Conservation (phyloP, 2,888 invertebrate species). For the Acanthacorydalis orientalis region DNA sequence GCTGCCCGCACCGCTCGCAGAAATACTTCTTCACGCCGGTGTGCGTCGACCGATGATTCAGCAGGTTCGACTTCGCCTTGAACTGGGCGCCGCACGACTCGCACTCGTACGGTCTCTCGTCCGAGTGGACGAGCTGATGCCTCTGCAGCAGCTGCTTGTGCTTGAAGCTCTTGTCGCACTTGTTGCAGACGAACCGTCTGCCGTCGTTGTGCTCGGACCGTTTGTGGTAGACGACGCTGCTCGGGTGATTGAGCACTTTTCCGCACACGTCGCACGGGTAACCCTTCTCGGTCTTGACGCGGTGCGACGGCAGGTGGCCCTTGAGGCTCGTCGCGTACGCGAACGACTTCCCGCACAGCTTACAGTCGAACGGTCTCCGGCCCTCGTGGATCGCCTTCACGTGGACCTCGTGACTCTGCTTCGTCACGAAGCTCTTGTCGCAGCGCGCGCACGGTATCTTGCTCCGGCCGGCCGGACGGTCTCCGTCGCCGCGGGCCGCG, state of each 20-base stretch:
- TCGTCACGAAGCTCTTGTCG: conserved; percentile 38
- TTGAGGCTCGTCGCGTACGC: conserved; percentile 43
- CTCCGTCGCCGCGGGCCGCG: conserved; percentile 4
- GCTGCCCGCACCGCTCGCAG: conserved; percentile 54
- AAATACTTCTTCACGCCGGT: conserved; percentile 51
- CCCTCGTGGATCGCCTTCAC: conserved; percentile 39
- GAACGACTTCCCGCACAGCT: conserved; percentile 39
- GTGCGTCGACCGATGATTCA: conserved; percentile 56
- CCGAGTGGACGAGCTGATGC: conserved; percentile 66
- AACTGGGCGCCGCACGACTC: conserved; percentile 41
- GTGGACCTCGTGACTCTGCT: conserved; percentile 41
- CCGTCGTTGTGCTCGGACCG: conserved; percentile 50
- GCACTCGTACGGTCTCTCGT: conserved; percentile 45
- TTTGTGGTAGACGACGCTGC: conserved; percentile 58
- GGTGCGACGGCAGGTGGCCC: conserved; percentile 35
- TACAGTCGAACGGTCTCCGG: conserved; percentile 38
- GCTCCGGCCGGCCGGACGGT: conserved; percentile 1
- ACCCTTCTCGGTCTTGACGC: conserved; percentile 26
- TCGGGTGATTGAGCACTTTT: conserved; percentile 52
- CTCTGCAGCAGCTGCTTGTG: conserved; percentile 55
- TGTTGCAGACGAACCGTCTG: conserved; percentile 52
- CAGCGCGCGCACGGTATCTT: conserved; percentile 36
- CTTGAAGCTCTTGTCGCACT: conserved; percentile 59
- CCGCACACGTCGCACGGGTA: conserved; percentile 51
- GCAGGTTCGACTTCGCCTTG: conserved; percentile 53